Conservation (phyloP, 2,113 vertebrate genomes). For the Eira barbara region DNA sequence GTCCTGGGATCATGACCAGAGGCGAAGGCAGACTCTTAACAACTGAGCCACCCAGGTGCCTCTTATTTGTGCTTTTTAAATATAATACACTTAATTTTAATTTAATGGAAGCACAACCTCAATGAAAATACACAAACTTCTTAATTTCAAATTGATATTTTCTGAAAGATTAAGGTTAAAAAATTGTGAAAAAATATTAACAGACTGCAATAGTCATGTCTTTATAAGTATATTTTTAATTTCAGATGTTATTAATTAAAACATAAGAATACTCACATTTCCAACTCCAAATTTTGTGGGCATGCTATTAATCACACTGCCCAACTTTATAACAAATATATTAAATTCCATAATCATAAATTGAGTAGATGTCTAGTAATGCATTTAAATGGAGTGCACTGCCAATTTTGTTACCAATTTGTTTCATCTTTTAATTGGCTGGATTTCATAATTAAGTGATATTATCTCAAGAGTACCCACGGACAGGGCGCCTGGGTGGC, state of each 20-base stretch:
- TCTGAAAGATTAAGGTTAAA: not conserved
- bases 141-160: not conserved
- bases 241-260: not conserved
- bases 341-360: not conserved
- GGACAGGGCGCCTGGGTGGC: too few species aligned
- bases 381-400: not conserved
- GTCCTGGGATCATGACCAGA: too few species aligned
- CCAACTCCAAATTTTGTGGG: not conserved
- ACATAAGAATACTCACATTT: not conserved
- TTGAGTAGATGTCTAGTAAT: not conserved
- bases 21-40: too few species aligned
- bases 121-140: not conserved
- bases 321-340: not conserved
- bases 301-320: not conserved
- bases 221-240: constrained; percentile 7
- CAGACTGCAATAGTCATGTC: not conserved
- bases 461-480: not conserved
- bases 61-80: not conserved
- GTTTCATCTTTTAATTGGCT: not conserved
- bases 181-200: not conserved
- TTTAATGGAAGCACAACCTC: not conserved
- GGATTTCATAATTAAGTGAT: not conserved
- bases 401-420: not conserved
- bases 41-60: too few species aligned
- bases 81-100: not conserved